Evolutionary conservation across 2,797 vertebrate genomes (phyloP).

Genomic region (Dryobates pubescens): DNA sequence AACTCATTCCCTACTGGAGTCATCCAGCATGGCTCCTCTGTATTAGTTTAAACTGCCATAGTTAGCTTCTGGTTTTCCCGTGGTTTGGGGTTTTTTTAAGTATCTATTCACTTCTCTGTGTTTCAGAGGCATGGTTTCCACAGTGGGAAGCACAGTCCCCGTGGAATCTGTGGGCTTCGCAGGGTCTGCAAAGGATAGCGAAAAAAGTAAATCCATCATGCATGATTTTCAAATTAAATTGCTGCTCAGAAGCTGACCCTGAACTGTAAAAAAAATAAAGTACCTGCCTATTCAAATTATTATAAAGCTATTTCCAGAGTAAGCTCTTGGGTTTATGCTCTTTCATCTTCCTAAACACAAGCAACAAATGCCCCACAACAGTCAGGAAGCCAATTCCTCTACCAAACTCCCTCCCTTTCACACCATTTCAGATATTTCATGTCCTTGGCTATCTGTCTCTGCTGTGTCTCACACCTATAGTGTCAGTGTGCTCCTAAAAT

Average conservation of each 20-base stretch:
- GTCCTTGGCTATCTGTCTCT: neutral
- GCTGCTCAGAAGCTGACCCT: neutral
- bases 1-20: neutral
- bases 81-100: neutral
- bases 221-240: neutral
- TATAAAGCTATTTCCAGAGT: slow-evolving; percentile 8
- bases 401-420: neutral
- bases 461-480: fast-evolving
- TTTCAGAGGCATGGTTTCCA: neutral
- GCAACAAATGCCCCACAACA: neutral
- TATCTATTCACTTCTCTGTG: neutral
- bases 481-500: neutral
- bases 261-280: neutral
- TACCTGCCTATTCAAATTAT: slow-evolving; percentile 1
- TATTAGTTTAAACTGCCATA: neutral
- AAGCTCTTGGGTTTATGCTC: neutral
- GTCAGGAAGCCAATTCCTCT: neutral
- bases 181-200: neutral
- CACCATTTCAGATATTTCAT: neutral
- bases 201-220: neutral
- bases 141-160: neutral
- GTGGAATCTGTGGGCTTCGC: neutral
- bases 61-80: neutral
- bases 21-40: neutral
- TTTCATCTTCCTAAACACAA: slow-evolving; percentile 8